phyloP scores from a whole-genome alignment of 2,113 vertebrate species.

The Lophius piscatorius region DNA sequence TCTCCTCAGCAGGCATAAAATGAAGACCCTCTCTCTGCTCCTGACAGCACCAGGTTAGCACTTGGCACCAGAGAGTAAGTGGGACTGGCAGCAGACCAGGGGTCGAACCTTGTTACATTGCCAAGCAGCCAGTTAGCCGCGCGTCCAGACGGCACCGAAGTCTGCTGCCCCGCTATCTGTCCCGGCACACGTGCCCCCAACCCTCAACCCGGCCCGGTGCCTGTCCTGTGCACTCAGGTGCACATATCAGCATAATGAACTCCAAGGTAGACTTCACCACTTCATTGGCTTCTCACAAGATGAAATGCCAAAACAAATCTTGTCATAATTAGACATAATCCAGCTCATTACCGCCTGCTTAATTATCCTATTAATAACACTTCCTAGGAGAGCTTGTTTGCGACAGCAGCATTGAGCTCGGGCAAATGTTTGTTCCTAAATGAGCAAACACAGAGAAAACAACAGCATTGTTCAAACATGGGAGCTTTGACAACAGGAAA shows the following conservation, averaged over 20 bases:
- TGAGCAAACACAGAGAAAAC: conserved; percentile 97
- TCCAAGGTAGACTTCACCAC: conserved; percentile 93
- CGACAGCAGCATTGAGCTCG: conserved; percentile 81
- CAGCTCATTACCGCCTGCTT: conserved; percentile 97
- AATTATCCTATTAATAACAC: conserved; percentile 99
- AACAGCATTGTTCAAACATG: conserved; percentile 92
- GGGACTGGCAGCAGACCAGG: conserved; percentile 42
- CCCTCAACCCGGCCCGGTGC: conserved; percentile 37
- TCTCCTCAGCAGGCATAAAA: not conserved
- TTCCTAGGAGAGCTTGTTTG: conserved; percentile 94
- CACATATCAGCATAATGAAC: conserved; percentile 91
- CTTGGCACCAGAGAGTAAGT: conserved; percentile 31
- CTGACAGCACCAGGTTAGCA: conserved; percentile 44
- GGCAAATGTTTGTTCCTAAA: conserved; percentile 99
- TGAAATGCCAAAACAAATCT: conserved; percentile 98
- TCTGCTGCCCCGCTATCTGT: conserved; percentile 55
- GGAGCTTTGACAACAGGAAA: conserved; percentile 82
- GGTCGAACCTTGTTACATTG: conserved; percentile 53
- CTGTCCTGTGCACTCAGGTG: conserved; percentile 88
- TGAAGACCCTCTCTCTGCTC: too few relatives aligned
- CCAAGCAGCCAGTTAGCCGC: conserved; percentile 44
- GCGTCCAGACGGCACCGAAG: conserved; percentile 39
- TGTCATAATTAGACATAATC: conserved; percentile 99
- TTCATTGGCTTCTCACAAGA: conserved; percentile 89
- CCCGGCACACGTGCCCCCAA: conserved; percentile 39